Evolutionary conservation across 2,888 invertebrate genomes (phyloP).

Genomic region (Ischnura elegans): DNA sequence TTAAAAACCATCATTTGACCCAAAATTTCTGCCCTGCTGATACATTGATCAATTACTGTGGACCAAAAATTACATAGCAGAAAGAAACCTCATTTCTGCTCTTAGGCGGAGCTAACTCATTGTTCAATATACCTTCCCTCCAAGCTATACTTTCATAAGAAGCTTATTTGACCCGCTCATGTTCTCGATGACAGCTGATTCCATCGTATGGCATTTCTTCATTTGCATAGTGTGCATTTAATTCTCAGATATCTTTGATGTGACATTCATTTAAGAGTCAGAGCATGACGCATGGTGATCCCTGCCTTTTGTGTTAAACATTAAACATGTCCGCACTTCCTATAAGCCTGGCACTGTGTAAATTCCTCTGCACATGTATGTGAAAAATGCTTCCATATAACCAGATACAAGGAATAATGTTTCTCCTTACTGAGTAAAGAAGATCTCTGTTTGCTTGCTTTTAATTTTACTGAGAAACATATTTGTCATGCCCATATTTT

Average conservation of each 20-base stretch:
- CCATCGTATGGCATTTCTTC: neutral
- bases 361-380: constrained; percentile 11
- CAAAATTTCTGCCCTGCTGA: no score
- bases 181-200: neutral
- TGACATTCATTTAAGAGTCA: neutral
- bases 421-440: neutral
- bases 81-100: no score
- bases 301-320: neutral
- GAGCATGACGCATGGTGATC: constrained; percentile 57
- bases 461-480: neutral
- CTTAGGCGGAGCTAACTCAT: no score
- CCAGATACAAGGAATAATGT: neutral
- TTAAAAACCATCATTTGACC: neutral
- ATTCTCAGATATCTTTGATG: neutral
- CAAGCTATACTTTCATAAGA: neutral
- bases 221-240: neutral
- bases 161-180: neutral
- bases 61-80: no score
- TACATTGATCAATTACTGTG: no score
- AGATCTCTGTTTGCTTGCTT: neutral
- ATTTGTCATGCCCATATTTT: no score
- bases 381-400: neutral
- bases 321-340: constrained; percentile 29
- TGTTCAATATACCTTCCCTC: no score
- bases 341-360: constrained; percentile 1